Evolutionary conservation across 2,888 invertebrate species (phyloP).

Genomic region (Pyralis farinalis): DNA sequence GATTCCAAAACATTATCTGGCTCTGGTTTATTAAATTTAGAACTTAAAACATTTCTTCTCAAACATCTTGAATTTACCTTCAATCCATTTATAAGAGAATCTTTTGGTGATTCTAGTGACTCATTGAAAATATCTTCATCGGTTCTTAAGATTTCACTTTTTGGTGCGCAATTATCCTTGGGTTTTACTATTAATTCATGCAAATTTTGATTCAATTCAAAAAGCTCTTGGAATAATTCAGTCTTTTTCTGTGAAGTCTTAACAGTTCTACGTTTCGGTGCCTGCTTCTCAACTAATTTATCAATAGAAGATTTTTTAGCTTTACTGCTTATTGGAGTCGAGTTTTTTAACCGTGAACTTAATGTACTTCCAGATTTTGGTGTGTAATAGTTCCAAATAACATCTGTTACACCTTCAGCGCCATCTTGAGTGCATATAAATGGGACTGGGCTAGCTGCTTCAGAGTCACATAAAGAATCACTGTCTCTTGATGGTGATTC

Average conservation of each 20-base stretch:
- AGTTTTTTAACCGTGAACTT: slow-evolving; percentile 45
- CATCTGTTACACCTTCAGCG: slow-evolving; percentile 69
- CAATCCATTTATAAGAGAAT: slow-evolving; percentile 55
- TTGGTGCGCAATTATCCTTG: slow-evolving; percentile 20
- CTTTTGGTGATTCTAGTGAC: slow-evolving; percentile 35
- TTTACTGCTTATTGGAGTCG: slow-evolving; percentile 63
- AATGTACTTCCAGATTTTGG: slow-evolving; percentile 57
- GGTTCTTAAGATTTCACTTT: slow-evolving; percentile 47
- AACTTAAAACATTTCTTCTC: slow-evolving; percentile 66
- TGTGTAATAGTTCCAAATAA: slow-evolving; percentile 75
- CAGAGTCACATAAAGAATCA: slow-evolving; percentile 65
- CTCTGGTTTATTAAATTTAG: slow-evolving; percentile 61
- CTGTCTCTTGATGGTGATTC: slow-evolving; percentile 69
- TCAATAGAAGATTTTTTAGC: slow-evolving; percentile 44
- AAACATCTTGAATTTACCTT: slow-evolving; percentile 50
- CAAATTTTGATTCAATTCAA: slow-evolving; percentile 68
- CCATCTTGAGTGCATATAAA: slow-evolving; percentile 76
- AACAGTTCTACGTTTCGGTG: slow-evolving; percentile 49
- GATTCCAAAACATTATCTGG: slow-evolving; percentile 63
- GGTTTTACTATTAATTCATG: slow-evolving; percentile 52
- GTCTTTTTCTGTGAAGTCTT: slow-evolving; percentile 52
- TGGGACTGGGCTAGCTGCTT: slow-evolving; percentile 68
- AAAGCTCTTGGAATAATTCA: slow-evolving; percentile 62
- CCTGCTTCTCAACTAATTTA: slow-evolving; percentile 48
- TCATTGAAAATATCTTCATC: slow-evolving; percentile 67